These are phyloP conservation scores for Drosophila leonis DNA, from an alignment of 2,888 invertebrate species.

Conservation along the genomic window DNA sequence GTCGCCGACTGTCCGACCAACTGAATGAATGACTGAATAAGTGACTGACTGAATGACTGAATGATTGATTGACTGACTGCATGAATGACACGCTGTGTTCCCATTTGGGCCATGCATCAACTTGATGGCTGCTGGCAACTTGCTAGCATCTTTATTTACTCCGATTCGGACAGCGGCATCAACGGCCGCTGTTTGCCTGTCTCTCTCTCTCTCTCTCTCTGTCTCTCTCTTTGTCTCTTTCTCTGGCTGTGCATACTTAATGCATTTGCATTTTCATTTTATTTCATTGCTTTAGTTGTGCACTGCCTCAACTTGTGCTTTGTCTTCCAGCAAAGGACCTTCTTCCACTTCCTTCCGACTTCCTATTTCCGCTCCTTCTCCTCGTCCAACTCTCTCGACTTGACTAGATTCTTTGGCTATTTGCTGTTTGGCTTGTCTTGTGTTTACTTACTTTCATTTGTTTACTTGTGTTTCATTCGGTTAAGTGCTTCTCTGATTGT, in stretches of 20 bases:
- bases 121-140: conserved; percentile 54
- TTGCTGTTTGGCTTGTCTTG: conserved; percentile 74
- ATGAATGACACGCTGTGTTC: conserved; percentile 7
- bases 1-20: conserved; percentile 19
- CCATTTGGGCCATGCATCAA: conserved; percentile 61
- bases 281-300: conserved; percentile 76
- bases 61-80: conserved; percentile 17
- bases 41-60: conserved; percentile 19
- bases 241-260: conserved; percentile 72
- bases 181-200: conserved; percentile 29
- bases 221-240: conserved; percentile 1
- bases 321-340: conserved; percentile 21
- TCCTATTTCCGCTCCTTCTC: neutral
- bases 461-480: conserved; percentile 81
- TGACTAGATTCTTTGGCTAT: conserved; percentile 47
- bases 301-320: conserved; percentile 43
- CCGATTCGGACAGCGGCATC: conserved; percentile 15
- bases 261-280: conserved; percentile 72
- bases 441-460: conserved; percentile 78
- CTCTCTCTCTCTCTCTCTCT: conserved; percentile 33
- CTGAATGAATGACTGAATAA: conserved; percentile 17
- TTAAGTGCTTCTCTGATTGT: conserved; percentile 81
- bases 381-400: neutral
- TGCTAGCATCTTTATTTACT: conserved; percentile 68
- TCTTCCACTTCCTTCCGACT: neutral